These are phyloP conservation scores for Acholoe squamosa DNA, from an alignment of 2,888 invertebrate species.

Conservation along the genomic window DNA sequence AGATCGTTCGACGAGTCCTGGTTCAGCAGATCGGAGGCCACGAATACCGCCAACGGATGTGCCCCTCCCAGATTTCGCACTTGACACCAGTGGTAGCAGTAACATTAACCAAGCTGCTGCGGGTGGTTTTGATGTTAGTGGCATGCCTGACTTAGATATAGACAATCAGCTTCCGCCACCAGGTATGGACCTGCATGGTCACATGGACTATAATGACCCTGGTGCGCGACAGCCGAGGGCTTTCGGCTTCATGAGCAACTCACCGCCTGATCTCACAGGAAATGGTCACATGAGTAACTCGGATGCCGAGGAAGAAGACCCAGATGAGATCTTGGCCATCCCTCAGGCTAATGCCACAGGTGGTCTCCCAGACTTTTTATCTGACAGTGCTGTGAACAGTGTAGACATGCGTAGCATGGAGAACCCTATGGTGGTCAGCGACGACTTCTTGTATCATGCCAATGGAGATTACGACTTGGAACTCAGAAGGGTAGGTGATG, in stretches of 20 bases:
- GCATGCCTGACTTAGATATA: slow-evolving; percentile 28
- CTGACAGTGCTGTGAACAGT: slow-evolving; percentile 74
- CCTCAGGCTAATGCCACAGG: slow-evolving; percentile 52
- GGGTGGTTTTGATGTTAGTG: background rate
- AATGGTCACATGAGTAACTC: slow-evolving; percentile 45
- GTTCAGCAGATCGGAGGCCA: background rate
- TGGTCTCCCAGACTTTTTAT: slow-evolving; percentile 79
- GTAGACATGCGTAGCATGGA: slow-evolving; percentile 51
- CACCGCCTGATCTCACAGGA: slow-evolving; percentile 1
- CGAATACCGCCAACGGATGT: slow-evolving; percentile 56
- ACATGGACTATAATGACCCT: background rate
- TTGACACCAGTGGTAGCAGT: slow-evolving; percentile 67
- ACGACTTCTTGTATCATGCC: slow-evolving; percentile 59
- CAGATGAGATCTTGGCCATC: slow-evolving; percentile 22
- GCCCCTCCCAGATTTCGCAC: slow-evolving; percentile 76
- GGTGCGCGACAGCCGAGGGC: background rate
- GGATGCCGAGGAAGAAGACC: slow-evolving; percentile 55
- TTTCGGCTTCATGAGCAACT: background rate
- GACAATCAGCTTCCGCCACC: background rate
- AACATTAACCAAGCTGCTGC: background rate
- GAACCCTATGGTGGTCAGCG: slow-evolving; percentile 20
- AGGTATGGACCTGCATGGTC: background rate
- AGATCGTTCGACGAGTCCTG: slow-evolving; percentile 72
- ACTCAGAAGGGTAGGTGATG: slow-evolving; percentile 69
- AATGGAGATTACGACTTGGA: slow-evolving; percentile 71